These are phyloP conservation scores for Entosphenus tridentatus DNA, from an alignment of 2,113 vertebrate species.

Conservation along the genomic window DNA sequence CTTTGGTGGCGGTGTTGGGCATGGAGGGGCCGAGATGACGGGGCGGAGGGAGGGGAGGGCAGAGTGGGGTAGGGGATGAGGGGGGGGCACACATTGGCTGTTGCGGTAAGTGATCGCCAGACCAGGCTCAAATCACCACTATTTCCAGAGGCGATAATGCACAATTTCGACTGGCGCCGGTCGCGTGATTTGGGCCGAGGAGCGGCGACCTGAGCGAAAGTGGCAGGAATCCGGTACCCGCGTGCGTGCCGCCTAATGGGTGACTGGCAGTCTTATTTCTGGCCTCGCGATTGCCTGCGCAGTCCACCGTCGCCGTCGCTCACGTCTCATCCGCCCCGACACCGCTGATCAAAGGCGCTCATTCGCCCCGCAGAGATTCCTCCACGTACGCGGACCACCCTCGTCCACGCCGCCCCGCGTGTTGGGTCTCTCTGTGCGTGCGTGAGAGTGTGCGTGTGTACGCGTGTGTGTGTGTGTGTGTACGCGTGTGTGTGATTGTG, in stretches of 20 bases:
- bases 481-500: too few relatives aligned
- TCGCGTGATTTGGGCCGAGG: constrained; percentile 84
- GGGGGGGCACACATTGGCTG: constrained; percentile 6
- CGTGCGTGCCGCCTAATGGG: constrained; percentile 77
- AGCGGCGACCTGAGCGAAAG: constrained; percentile 19
- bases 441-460: too few relatives aligned
- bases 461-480: too few relatives aligned
- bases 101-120: too few relatives aligned
- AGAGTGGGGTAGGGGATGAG: too few relatives aligned
- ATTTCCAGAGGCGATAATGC: constrained; percentile 97
- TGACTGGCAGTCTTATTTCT: constrained; percentile 96
- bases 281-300: constrained; percentile 70
- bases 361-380: constrained; percentile 23
- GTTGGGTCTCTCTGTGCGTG: too few relatives aligned
- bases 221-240: constrained; percentile 66
- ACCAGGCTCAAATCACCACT: constrained; percentile 58
- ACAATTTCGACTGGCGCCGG: constrained; percentile 75
- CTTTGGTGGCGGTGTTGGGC: too few relatives aligned
- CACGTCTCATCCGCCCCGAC: constrained; percentile 98
- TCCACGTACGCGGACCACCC: too few relatives aligned
- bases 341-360: constrained; percentile 99
- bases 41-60: too few relatives aligned
- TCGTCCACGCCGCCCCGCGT: too few relatives aligned
- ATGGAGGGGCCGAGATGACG: too few relatives aligned
- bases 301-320: constrained; percentile 86